Evolutionary conservation across 2,888 invertebrate genomes (phyloP).

Genomic region (Strigamia transsilvanica): DNA sequence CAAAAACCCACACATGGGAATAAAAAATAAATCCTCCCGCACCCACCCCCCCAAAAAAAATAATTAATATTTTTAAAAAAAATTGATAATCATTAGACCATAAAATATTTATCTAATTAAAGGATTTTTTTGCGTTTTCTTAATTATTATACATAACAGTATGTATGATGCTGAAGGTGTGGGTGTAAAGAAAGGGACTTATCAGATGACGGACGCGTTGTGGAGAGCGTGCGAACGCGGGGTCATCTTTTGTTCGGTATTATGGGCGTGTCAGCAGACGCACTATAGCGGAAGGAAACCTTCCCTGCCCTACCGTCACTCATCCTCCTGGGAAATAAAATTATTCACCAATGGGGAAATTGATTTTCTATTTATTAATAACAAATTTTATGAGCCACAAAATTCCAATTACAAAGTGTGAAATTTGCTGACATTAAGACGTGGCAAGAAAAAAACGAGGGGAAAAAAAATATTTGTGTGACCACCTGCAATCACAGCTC

Average conservation of each 20-base stretch:
- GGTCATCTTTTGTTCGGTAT: conserved; percentile 21
- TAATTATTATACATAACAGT: background rate
- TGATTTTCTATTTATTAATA: conserved; percentile 6
- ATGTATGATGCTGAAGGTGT: background rate
- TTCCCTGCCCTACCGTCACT: background rate
- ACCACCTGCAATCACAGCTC: conserved; percentile 35
- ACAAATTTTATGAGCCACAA: background rate
- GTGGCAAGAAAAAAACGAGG: background rate
- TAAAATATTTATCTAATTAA: background rate
- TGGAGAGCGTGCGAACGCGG: conserved; percentile 15
- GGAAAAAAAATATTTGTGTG: conserved; percentile 8
- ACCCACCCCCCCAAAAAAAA: background rate
- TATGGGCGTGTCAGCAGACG: conserved; percentile 26
- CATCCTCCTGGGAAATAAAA: conserved; percentile 30
- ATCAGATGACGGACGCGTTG: background rate
- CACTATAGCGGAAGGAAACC: conserved; percentile 8
- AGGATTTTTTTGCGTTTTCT: background rate
- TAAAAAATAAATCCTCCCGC: background rate
- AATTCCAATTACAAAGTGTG: conserved; percentile 8
- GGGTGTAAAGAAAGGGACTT: background rate
- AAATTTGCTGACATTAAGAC: conserved; percentile 1
- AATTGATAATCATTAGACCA: too few relatives aligned
- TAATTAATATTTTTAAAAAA: too few relatives aligned
- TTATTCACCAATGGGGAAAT: background rate
- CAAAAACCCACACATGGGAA: background rate